phyloP scores from a whole-genome alignment of 2,113 vertebrate genomes.

The Dipodomys ordii region DNA sequence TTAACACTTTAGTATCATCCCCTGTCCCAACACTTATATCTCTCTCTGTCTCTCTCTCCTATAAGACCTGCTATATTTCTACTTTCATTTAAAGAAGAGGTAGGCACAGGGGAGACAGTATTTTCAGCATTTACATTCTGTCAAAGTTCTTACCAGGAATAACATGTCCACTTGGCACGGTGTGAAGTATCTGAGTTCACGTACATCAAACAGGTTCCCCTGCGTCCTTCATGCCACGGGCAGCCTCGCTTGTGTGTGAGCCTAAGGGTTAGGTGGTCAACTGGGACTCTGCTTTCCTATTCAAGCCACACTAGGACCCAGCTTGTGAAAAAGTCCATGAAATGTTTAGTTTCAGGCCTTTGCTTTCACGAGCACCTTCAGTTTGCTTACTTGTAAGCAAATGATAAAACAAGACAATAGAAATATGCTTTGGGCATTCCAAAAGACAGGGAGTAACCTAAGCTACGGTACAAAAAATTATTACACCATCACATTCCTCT shows the following conservation, averaged over 20 bases:
- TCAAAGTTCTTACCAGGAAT: background rate
- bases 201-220: background rate
- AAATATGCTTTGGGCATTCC: slow-evolving; percentile 28
- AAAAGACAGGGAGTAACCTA: slow-evolving; percentile 55
- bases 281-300: background rate
- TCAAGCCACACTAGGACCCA: background rate
- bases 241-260: background rate
- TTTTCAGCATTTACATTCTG: slow-evolving; percentile 20
- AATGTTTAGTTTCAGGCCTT: background rate
- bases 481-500: slow-evolving; percentile 29
- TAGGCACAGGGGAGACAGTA: background rate
- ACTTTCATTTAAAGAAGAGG: slow-evolving; percentile 19
- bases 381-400: background rate
- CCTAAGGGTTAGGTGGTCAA: background rate
- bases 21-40: background rate
- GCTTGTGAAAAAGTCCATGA: background rate
- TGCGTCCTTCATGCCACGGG: accelerated
- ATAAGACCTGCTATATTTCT: background rate
- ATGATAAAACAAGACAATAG: slow-evolving; percentile 33
- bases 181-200: background rate
- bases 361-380: background rate
- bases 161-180: background rate
- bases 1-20: background rate
- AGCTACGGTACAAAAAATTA: slow-evolving; percentile 44
- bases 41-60: background rate